A percentile compares a stretch with the other conserved stretches of the same genome.
phyloP scores from a whole-genome alignment of 2,888 invertebrate genomes.

The Empis livida region DNA sequence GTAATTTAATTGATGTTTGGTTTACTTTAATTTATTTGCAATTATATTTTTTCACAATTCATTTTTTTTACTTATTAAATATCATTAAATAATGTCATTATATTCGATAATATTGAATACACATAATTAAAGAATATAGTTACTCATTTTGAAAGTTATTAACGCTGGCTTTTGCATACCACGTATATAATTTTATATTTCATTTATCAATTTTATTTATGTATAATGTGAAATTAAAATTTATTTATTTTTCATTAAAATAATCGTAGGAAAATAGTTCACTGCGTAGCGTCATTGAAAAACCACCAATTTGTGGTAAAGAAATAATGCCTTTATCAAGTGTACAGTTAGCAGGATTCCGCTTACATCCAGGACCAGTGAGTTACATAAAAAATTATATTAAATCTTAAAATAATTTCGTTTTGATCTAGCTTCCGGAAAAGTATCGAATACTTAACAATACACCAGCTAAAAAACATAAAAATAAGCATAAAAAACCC shows the following conservation, averaged over 20 bases:
- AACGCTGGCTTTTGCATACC: too few species aligned
- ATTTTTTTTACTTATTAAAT: too few species aligned
- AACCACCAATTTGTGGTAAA: constrained; percentile 85
- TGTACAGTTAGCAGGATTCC: constrained; percentile 82
- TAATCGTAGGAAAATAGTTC: constrained; percentile 76
- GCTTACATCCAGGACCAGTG: constrained; percentile 83
- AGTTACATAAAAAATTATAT: constrained; percentile 8
- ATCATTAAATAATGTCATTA: too few species aligned
- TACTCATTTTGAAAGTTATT: too few species aligned
- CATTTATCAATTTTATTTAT: too few species aligned
- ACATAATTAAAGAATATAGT: too few species aligned
- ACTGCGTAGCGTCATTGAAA: constrained; percentile 84
- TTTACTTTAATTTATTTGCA: too few species aligned
- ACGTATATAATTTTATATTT: too few species aligned
- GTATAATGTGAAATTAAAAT: too few species aligned
- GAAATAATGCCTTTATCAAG: constrained; percentile 77
- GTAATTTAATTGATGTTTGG: too few species aligned
- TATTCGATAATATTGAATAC: too few species aligned
- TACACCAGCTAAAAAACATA: constrained; percentile 83
- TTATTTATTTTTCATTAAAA: constrained; percentile 25
- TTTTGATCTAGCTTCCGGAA: constrained; percentile 60
- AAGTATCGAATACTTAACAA: constrained; percentile 89
- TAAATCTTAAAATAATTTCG: constrained; percentile 1
- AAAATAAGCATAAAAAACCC: constrained; percentile 91
- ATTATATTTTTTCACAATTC: too few species aligned